phyloP scores from a whole-genome alignment of 1,140 invertebrate genomes.

The Onthophagus taurus region DNA sequence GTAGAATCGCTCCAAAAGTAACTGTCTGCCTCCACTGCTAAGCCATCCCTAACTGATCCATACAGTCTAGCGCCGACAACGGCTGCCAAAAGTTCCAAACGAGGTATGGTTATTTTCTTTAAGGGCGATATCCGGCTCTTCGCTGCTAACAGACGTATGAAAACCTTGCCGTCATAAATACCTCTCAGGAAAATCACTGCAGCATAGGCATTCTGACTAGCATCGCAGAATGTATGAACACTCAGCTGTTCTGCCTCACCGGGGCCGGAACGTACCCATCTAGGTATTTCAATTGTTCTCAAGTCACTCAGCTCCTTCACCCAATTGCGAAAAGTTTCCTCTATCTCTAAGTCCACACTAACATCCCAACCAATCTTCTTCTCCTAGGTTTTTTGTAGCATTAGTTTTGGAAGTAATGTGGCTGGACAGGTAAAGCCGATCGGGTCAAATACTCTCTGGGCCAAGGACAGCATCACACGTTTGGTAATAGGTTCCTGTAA shows the following conservation, averaged over 20 bases:
- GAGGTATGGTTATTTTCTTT: conserved; percentile 24
- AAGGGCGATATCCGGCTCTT: conserved; percentile 26
- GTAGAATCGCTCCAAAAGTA: conserved; percentile 34
- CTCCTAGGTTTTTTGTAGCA: conserved; percentile 12
- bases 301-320: conserved; percentile 14
- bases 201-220: conserved; percentile 26
- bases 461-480: conserved; percentile 2
- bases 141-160: conserved; percentile 17
- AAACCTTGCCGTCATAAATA: conserved; percentile 4
- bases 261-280: conserved; percentile 8
- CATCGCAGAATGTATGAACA: conserved; percentile 29
- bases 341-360: conserved; percentile 8
- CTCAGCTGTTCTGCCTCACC: conserved; percentile 2
- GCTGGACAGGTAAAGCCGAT: conserved; percentile 31
- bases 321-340: conserved; percentile 12
- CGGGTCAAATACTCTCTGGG: conserved; percentile 30
- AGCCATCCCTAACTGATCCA: conserved; percentile 2
- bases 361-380: conserved; percentile 14
- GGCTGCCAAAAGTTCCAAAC: conserved; percentile 23
- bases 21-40: conserved; percentile 3
- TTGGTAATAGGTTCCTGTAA: conserved; percentile 10
- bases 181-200: conserved; percentile 22
- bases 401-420: conserved; percentile 14
- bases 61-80: conserved; percentile 12
- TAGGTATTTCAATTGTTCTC: conserved; percentile 10